A percentile compares a stretch with the other conserved stretches of the same genome.
These are phyloP conservation scores for Petromus typicus DNA, from an alignment of 2,113 vertebrate genomes.

Conservation along the genomic window DNA sequence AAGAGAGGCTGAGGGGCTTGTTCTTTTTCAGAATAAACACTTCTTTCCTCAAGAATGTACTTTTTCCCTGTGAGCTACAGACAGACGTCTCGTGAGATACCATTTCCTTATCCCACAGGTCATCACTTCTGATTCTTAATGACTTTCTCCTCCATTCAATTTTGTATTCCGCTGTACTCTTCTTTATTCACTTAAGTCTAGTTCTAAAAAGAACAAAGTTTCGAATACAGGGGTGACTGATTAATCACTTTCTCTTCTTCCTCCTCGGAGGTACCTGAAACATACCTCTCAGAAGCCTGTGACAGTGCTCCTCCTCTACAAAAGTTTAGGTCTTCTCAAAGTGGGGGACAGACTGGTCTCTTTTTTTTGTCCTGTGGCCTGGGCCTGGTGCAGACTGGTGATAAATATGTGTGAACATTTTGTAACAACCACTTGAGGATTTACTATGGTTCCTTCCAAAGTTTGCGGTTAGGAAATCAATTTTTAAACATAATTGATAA, in stretches of 20 bases:
- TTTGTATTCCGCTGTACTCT: not conserved
- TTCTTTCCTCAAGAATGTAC: slow-evolving; percentile 1
- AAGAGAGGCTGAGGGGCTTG: not conserved
- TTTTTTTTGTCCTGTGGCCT: not conserved
- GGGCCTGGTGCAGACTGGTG: not conserved
- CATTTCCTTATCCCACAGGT: not conserved
- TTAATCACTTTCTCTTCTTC: not conserved
- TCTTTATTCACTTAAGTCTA: slow-evolving; percentile 24
- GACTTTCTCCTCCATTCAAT: not conserved
- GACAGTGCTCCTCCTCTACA: not conserved
- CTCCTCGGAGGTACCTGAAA: not conserved
- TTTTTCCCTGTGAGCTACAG: slow-evolving; percentile 9
- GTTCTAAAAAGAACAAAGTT: not conserved
- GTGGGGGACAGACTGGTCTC: not conserved
- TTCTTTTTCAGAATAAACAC: not conserved
- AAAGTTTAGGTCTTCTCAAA: not conserved
- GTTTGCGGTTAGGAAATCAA: not conserved
- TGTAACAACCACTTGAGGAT: not conserved
- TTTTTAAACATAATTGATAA: slow-evolving; percentile 48
- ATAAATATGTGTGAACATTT: not conserved
- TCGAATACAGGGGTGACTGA: not conserved
- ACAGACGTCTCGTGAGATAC: not conserved
- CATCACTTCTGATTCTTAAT: not conserved
- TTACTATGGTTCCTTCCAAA: not conserved
- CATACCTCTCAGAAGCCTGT: not conserved